These are phyloP conservation scores for Hedychridium roseum DNA, from an alignment of 2,888 invertebrate genomes.

Conservation along the genomic window DNA sequence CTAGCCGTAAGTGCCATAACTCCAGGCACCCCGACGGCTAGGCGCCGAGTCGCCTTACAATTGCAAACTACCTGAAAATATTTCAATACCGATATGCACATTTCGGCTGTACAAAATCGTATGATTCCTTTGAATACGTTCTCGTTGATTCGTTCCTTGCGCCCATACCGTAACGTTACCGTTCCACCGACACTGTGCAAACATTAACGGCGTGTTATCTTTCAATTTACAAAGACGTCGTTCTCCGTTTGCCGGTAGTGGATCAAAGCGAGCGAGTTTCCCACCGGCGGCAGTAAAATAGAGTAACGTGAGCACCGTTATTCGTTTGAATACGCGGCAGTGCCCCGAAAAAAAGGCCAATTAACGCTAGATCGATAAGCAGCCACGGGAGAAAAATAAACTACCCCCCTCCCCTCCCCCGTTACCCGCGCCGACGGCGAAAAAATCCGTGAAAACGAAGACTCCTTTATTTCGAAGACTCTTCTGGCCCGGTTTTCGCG, in stretches of 20 bases:
- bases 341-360: slow-evolving; percentile 2
- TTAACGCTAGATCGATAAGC: slow-evolving; percentile 14
- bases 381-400: slow-evolving; percentile 2
- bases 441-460: too few species aligned
- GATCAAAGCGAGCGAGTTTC: not conserved
- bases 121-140: too few species aligned
- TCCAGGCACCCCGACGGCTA: too few species aligned
- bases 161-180: not conserved
- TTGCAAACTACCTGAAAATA: too few species aligned
- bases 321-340: slow-evolving; percentile 4
- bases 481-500: too few species aligned
- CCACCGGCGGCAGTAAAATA: not conserved
- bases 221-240: not conserved
- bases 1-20: too few species aligned
- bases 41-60: too few species aligned
- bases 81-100: too few species aligned
- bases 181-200: not conserved
- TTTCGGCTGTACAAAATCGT: too few species aligned
- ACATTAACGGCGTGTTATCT: not conserved
- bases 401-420: too few species aligned
- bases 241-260: not conserved
- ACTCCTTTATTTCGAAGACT: too few species aligned
- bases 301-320: not conserved
- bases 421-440: too few species aligned
- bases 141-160: not conserved